A percentile compares a stretch with the other conserved stretches of the same genome.
phyloP scores from a whole-genome alignment of 2,888 invertebrate species.

The Dendrolimus pini region DNA sequence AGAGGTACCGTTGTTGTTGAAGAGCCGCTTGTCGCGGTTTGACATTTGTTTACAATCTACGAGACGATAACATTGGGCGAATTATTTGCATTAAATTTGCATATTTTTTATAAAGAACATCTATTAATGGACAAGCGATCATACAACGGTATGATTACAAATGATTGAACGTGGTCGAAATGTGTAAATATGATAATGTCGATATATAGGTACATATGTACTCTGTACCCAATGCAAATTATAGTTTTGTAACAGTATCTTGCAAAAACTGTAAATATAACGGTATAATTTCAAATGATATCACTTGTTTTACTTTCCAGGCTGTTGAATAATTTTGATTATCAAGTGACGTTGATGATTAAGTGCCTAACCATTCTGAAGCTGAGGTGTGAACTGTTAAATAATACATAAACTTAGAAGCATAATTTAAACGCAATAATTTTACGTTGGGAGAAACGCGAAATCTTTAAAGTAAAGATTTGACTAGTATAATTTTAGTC shows the following conservation, averaged over 20 bases:
- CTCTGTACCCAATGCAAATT: background rate
- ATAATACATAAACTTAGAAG: slow-evolving; percentile 15
- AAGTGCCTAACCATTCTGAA: background rate
- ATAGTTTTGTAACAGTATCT: background rate
- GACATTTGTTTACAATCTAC: slow-evolving; percentile 4
- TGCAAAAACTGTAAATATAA: background rate
- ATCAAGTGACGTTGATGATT: no score
- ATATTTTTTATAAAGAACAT: slow-evolving; percentile 31
- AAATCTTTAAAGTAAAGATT: no score
- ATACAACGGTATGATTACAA: background rate
- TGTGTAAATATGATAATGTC: no score
- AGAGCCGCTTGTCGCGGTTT: background rate
- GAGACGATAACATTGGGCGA: slow-evolving; percentile 29
- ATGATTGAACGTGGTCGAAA: background rate
- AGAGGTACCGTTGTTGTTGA: background rate
- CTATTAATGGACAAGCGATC: background rate
- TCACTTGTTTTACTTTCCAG: background rate
- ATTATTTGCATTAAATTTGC: slow-evolving; percentile 39
- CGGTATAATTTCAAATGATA: background rate
- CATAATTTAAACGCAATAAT: background rate
- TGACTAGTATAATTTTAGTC: no score
- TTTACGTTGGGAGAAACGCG: slow-evolving; percentile 8
- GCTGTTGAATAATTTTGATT: background rate
- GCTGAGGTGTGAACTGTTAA: slow-evolving; percentile 7
- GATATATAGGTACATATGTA: no score